Conservation (phyloP, 2,797 vertebrate genomes). For the Eleutherodactylus coqui region DNA sequence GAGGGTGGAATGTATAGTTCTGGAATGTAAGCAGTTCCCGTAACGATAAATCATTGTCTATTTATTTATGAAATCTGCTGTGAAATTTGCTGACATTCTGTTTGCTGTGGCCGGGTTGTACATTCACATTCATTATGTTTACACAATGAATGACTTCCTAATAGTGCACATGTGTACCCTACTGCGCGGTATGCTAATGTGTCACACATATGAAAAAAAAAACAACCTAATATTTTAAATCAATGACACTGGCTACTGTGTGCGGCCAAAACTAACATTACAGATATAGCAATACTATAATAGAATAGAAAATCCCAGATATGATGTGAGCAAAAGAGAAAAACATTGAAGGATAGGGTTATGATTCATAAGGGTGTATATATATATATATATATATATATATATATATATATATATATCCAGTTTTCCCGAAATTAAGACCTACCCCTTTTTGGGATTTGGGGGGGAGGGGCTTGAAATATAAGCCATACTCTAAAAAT, state of each 20-base stretch:
- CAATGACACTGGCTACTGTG: background rate
- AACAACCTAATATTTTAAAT: background rate
- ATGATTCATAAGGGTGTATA: background rate
- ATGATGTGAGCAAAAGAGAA: background rate
- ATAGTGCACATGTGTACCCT: background rate
- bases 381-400: background rate
- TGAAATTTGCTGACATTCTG: background rate
- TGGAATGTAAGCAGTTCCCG: background rate
- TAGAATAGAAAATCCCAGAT: background rate
- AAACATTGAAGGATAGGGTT: conserved; percentile 1
- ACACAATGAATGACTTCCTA: background rate
- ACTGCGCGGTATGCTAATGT: conserved; percentile 1
- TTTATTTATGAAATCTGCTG: background rate
- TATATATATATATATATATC: background rate
- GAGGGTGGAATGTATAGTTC: background rate
- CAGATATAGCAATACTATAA: background rate
- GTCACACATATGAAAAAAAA: background rate
- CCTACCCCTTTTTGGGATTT: no score
- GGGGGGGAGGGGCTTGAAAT: no score
- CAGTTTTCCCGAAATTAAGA: no score
- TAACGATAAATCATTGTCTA: background rate
- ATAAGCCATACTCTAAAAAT: no score
- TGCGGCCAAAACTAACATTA: conserved; percentile 1
- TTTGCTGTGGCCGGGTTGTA: background rate
- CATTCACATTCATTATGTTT: background rate